Evolutionary conservation across 2,113 vertebrate species (phyloP).

Genomic region (Acrocephalus arundinaceus): DNA sequence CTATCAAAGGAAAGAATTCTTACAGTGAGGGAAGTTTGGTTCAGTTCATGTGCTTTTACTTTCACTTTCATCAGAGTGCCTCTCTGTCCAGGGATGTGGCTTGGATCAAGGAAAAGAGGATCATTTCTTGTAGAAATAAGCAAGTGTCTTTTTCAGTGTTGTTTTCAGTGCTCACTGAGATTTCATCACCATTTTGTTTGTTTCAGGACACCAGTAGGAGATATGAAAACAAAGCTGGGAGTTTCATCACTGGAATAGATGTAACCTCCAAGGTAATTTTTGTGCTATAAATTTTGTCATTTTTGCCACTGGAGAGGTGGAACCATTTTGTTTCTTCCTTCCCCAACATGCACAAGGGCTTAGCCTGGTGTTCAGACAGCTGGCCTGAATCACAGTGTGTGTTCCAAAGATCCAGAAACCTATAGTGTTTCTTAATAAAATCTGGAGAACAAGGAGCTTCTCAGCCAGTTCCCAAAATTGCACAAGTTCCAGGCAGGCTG

Average conservation of each 20-base stretch:
- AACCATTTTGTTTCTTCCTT: background rate
- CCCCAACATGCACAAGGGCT: background rate
- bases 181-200: slow-evolving; percentile 10
- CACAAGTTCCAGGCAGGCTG: background rate
- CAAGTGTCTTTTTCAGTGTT: background rate
- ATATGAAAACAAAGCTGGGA: slow-evolving; percentile 96
- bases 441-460: background rate
- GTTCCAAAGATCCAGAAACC: background rate
- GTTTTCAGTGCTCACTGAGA: background rate
- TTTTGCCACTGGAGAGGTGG: slow-evolving; percentile 28
- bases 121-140: background rate
- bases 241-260: slow-evolving; percentile 97
- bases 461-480: background rate
- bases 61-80: background rate
- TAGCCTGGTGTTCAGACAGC: background rate
- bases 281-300: background rate
- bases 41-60: background rate
- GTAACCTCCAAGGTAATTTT: slow-evolving; percentile 92
- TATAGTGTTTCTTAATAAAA: background rate
- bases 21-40: background rate
- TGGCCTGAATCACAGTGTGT: background rate
- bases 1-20: background rate
- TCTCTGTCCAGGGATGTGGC: background rate
- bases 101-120: background rate
- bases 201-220: slow-evolving; percentile 89